Conservation (phyloP, 2,113 vertebrate species). For the Labrus mixtus region DNA sequence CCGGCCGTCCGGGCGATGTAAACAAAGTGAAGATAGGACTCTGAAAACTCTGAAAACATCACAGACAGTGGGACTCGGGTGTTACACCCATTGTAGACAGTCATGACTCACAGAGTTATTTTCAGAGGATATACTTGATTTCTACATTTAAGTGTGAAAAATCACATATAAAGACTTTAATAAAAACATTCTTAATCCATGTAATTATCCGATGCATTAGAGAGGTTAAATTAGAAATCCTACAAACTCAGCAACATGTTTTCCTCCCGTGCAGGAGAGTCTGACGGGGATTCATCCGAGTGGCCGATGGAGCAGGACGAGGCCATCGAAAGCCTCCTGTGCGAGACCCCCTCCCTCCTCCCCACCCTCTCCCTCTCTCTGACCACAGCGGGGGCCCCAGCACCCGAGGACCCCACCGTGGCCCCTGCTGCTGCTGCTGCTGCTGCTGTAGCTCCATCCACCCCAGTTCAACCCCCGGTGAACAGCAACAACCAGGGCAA, state of each 20-base stretch:
- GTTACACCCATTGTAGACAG: no score
- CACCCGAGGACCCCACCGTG: conserved; percentile 56
- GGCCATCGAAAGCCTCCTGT: conserved; percentile 86
- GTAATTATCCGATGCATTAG: no score
- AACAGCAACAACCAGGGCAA: conserved; percentile 57
- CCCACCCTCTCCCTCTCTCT: conserved; percentile 88
- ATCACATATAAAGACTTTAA: no score
- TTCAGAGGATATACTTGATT: no score
- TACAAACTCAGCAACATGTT: background rate
- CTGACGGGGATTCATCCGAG: conserved; percentile 84
- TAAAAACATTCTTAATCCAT: no score
- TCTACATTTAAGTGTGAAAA: no score
- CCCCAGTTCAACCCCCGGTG: conserved; percentile 34
- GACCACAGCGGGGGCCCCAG: conserved; percentile 63
- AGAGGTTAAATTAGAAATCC: no score
- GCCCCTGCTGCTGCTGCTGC: conserved; percentile 71
- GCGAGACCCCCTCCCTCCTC: conserved; percentile 86
- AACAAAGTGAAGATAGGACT: no score
- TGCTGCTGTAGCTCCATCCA: conserved; percentile 59
- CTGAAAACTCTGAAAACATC: no score
- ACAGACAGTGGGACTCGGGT: no score
- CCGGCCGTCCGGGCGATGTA: no score
- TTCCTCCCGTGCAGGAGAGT: conserved; percentile 79
- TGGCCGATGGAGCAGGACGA: conserved; percentile 91
- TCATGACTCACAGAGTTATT: no score